A percentile compares a stretch with the other conserved stretches of the same genome.
These are phyloP conservation scores for Elanoides forficatus DNA, from an alignment of 2,113 vertebrate species.

Conservation along the genomic window DNA sequence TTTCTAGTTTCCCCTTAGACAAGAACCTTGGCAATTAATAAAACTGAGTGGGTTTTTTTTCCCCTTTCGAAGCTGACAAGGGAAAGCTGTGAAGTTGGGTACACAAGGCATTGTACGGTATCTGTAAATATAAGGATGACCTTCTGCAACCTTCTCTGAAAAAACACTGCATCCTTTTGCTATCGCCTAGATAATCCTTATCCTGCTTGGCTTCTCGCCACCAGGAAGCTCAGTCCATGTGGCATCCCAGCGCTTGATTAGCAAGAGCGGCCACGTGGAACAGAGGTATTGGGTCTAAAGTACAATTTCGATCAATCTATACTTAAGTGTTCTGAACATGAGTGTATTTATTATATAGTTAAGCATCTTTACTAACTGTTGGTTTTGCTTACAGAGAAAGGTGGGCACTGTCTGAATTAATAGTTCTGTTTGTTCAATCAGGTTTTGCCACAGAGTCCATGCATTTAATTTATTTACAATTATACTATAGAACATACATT, in stretches of 20 bases:
- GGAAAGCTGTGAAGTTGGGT: constrained; percentile 19
- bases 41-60: background rate
- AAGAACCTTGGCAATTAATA: constrained; percentile 21
- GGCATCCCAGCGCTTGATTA: background rate
- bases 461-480: constrained; percentile 19
- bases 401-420: background rate
- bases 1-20: constrained; percentile 6
- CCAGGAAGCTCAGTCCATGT: constrained; percentile 37
- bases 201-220: constrained; percentile 31
- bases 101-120: constrained; percentile 22
- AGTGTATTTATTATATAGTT: background rate
- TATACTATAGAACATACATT: background rate
- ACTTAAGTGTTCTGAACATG: background rate
- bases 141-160: constrained; percentile 46
- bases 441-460: background rate
- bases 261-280: background rate
- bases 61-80: constrained; percentile 16
- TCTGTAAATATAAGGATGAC: constrained; percentile 50
- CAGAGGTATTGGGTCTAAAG: background rate
- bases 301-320: background rate
- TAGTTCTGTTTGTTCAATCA: background rate
- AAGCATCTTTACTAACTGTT: background rate
- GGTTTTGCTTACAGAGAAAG: background rate
- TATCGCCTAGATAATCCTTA: constrained; percentile 40
- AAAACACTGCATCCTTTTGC: constrained; percentile 47